These are phyloP conservation scores for Deroplatys truncata DNA, from an alignment of 2,888 invertebrate genomes.

Conservation along the genomic window DNA sequence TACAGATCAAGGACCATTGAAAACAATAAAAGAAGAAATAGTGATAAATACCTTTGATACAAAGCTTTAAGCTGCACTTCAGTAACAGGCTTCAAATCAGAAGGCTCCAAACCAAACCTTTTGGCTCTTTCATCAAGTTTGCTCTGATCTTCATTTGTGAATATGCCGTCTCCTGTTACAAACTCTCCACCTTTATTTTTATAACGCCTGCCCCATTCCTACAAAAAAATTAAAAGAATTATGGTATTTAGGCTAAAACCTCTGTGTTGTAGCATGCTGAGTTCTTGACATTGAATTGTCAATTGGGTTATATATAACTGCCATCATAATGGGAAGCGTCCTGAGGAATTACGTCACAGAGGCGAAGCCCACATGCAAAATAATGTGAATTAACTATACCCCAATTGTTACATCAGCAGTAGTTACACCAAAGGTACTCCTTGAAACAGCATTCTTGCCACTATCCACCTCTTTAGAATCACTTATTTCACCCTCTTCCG, in stretches of 20 bases:
- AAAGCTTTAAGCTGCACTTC: conserved; percentile 46
- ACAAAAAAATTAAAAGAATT: background rate
- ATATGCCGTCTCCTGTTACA: conserved; percentile 49
- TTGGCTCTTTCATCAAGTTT: conserved; percentile 55
- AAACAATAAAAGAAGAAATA: background rate
- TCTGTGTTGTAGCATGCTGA: background rate
- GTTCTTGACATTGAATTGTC: background rate
- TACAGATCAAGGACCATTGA: background rate
- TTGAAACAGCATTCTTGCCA: background rate
- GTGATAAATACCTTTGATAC: conserved; percentile 44
- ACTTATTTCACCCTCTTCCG: conserved; percentile 47
- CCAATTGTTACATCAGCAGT: background rate
- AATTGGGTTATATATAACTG: too few species aligned
- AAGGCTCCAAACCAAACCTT: conserved; percentile 51
- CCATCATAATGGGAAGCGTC: background rate
- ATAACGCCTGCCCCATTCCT: conserved; percentile 33
- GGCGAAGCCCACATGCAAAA: background rate
- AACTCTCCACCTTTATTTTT: conserved; percentile 44
- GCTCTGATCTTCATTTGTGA: conserved; percentile 48
- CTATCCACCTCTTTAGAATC: conserved; percentile 33
- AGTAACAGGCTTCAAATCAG: conserved; percentile 43
- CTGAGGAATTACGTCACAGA: too few species aligned
- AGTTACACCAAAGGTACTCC: background rate
- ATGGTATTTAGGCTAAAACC: background rate
- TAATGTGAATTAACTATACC: background rate